These are phyloP conservation scores for Caloenas nicobarica DNA, from an alignment of 2,113 vertebrate species.

Conservation along the genomic window DNA sequence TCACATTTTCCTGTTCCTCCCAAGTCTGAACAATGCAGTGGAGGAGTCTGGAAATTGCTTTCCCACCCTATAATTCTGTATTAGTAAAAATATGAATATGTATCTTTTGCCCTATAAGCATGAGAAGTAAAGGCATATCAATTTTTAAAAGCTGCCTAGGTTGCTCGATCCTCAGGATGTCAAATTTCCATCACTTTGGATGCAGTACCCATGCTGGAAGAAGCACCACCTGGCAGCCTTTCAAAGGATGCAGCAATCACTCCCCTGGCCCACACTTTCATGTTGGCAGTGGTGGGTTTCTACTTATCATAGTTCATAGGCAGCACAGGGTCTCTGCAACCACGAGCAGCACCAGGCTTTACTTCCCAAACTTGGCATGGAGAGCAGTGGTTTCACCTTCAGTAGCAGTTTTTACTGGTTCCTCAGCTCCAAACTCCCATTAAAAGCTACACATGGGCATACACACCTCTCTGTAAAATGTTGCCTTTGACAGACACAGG, in stretches of 20 bases:
- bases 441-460: not conserved
- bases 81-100: not conserved
- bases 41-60: not conserved
- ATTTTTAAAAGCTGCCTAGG: not conserved
- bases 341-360: not conserved
- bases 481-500: not conserved
- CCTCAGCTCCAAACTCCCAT: not conserved
- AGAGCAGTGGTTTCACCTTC: not conserved
- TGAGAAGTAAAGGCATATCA: not conserved
- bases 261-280: not conserved
- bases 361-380: not conserved
- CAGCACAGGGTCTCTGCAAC: not conserved
- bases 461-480: not conserved
- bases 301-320: not conserved
- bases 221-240: not conserved
- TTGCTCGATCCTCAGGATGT: not conserved
- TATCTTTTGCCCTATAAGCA: not conserved
- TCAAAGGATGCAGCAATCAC: accelerated
- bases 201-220: not conserved
- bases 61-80: not conserved
- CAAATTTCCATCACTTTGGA: not conserved
- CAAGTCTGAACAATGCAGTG: not conserved
- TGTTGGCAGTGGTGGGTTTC: not conserved
- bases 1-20: not conserved
- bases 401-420: not conserved